phyloP scores from a whole-genome alignment of 2,113 vertebrate genomes.

The Equus przewalskii region DNA sequence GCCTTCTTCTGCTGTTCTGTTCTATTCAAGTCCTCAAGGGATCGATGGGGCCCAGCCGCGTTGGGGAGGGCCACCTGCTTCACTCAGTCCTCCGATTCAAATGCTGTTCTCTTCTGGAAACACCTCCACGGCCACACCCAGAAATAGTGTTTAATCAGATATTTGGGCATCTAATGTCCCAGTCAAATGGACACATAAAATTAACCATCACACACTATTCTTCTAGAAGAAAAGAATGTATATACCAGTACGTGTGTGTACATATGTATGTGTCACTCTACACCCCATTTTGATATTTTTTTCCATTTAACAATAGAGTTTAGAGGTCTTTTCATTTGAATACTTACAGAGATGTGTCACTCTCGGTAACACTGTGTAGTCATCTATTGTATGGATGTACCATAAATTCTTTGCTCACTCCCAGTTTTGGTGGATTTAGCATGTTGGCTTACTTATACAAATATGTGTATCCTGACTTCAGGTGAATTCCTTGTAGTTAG shows the following conservation, averaged over 20 bases:
- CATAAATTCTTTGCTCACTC: neutral
- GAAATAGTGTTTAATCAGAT: neutral
- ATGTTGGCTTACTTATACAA: neutral
- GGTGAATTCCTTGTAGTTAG: neutral
- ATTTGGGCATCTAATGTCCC: neutral
- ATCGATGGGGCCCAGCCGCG: neutral
- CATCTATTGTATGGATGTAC: neutral
- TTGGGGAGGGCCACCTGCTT: neutral
- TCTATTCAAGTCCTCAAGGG: neutral
- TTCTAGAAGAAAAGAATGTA: neutral
- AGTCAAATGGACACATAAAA: neutral
- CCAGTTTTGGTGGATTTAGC: neutral
- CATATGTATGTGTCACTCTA: neutral
- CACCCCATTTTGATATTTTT: accelerated
- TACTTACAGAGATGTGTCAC: accelerated
- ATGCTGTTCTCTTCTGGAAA: neutral
- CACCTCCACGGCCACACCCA: neutral
- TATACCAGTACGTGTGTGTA: too few relatives aligned
- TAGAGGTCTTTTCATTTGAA: neutral
- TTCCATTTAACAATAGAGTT: neutral
- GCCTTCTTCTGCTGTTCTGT: neutral
- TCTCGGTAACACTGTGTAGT: neutral
- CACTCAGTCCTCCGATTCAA: neutral
- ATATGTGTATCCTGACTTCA: neutral
- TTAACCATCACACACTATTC: neutral